phyloP scores from a whole-genome alignment of 2,888 invertebrate genomes.

The Eupithecia centaureata region DNA sequence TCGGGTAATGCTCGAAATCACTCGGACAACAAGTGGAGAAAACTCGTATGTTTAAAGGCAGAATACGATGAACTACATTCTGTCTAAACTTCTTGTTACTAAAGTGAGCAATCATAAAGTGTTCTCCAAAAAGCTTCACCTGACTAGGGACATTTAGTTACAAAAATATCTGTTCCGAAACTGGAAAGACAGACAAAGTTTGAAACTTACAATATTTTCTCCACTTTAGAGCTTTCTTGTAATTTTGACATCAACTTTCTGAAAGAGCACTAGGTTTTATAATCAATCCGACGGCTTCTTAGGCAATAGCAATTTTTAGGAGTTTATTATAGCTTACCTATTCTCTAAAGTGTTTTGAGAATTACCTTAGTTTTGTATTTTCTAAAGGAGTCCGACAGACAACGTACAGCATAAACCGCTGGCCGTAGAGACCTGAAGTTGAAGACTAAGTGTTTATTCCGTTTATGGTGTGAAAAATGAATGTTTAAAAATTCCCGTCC shows the following conservation, averaged over 20 bases:
- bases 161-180: conserved; percentile 9
- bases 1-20: neutral
- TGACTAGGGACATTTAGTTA: neutral
- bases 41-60: neutral
- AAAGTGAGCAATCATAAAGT: neutral
- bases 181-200: conserved; percentile 14
- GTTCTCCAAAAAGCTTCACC: neutral
- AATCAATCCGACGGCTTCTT: neutral
- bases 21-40: neutral
- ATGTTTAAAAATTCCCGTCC: too few relatives aligned
- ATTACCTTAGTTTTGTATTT: neutral
- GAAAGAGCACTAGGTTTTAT: neutral
- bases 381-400: too few relatives aligned
- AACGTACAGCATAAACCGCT: too few relatives aligned
- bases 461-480: too few relatives aligned
- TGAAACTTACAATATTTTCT: conserved; percentile 8
- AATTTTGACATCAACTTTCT: conserved; percentile 5
- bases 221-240: neutral
- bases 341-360: neutral
- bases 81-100: neutral
- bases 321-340: neutral
- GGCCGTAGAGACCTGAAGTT: too few relatives aligned
- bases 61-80: neutral
- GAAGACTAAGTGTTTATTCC: too few relatives aligned
- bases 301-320: neutral